Conservation (phyloP, 2,888 invertebrate genomes). For the Caenorhabditis parvicauda region DNA sequence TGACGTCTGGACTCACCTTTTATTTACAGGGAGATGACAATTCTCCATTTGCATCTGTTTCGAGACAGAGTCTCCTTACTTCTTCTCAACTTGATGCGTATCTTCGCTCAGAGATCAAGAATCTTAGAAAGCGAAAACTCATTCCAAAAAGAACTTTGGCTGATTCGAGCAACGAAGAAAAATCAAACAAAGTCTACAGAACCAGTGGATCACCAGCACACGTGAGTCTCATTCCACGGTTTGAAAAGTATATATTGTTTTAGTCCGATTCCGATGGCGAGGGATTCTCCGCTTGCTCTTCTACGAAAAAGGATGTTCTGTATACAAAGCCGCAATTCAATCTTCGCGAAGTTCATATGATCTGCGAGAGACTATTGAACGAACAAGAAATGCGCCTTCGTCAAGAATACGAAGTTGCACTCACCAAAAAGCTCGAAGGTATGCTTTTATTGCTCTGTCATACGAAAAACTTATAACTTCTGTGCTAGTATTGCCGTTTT, state of each 20-base stretch:
- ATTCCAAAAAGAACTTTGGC: slow-evolving; percentile 9
- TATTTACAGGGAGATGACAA: slow-evolving; percentile 1
- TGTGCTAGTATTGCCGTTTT: too few species aligned
- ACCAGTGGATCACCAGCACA: slow-evolving; percentile 18
- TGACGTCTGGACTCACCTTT: background rate
- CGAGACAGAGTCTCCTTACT: background rate
- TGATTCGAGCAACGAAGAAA: too few species aligned
- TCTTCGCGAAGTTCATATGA: slow-evolving; percentile 78
- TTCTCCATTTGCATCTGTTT: background rate
- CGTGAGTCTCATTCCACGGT: slow-evolving; percentile 5
- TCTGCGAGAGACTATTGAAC: slow-evolving; percentile 93
- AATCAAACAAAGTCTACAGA: slow-evolving; percentile 11
- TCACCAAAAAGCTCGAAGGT: slow-evolving; percentile 83
- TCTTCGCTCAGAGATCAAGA: slow-evolving; percentile 50
- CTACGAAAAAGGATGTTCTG: background rate
- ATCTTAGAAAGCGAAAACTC: slow-evolving; percentile 47
- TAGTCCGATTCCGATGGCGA: slow-evolving; percentile 59
- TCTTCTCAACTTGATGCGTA: slow-evolving; percentile 53
- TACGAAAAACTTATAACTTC: background rate
- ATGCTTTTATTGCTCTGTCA: slow-evolving; percentile 2
- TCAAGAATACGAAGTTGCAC: slow-evolving; percentile 88
- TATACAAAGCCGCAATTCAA: slow-evolving; percentile 14
- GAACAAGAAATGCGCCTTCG: slow-evolving; percentile 90
- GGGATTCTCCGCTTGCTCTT: slow-evolving; percentile 3
- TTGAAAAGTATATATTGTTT: too few species aligned